Base-by-base conservation (phyloP, 2,113 vertebrate species). In the Eolophus roseicapilla region DNA sequence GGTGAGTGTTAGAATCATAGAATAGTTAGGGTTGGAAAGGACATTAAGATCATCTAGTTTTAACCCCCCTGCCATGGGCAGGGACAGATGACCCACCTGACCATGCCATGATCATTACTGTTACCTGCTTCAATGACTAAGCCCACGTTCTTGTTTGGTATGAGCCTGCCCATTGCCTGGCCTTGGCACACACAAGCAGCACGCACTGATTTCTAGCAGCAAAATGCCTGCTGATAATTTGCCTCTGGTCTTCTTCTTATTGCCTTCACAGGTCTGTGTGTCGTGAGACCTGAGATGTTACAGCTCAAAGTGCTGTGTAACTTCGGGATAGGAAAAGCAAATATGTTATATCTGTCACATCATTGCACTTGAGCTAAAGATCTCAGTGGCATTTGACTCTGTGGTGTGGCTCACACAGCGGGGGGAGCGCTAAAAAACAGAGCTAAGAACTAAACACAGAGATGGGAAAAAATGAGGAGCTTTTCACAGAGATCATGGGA, bases 331-430 rank as follows among this genome's bases (percentile, higher is more conserved):
- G 64, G 60, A 39, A 81, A 49, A 86, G 37, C 24, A 57, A 33
- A 35, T 7, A 53, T 11, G 19, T 35, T 41, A 1, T 16, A 3
- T 84, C 82, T 89, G 59, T 82, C 88, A 71, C 41, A 33, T 67
- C 43, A n/a, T 4, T 46, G 57, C 52, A 28, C 64, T 69, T 2
- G 4, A 77, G 75, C 47, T 44, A 92, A 92, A 95, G 92, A 75
- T 75, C 91, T 94, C 86, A 3, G 24, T 11, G 46, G 31, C 55
- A 41, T 93, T 95, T 91, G 87, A 53, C 85, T 81, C 82, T 20
- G 12, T 44, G 73, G 14, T 37, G 33, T 46, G 57, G 63, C 57
- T 94, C 59, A 43, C 41, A 21, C 23, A 33, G 53, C 50, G 67
- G 73, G 31, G 13, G 17, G 10, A 63, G 62, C 35, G 84, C 15